These are phyloP conservation scores for Stomorhina lunata DNA, from an alignment of 2,888 invertebrate species.

Conservation along the genomic window DNA sequence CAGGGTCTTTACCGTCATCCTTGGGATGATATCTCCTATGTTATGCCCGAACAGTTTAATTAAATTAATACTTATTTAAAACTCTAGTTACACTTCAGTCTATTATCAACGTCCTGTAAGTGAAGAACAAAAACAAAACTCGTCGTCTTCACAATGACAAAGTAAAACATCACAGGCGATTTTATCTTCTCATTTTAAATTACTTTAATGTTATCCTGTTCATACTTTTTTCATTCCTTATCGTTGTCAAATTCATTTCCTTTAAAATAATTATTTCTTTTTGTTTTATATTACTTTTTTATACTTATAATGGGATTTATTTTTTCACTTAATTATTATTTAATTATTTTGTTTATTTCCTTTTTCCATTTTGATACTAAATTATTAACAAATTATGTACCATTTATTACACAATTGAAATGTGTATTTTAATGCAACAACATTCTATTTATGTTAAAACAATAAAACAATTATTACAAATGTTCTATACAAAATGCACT, in stretches of 20 bases:
- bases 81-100: constrained; percentile 8
- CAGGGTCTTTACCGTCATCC: constrained; percentile 99
- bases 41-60: constrained; percentile 80
- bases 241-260: constrained; percentile 44
- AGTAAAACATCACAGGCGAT: constrained; percentile 39
- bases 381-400: constrained; percentile 12
- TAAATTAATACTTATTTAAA: constrained; percentile 62
- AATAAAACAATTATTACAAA: constrained; percentile 30
- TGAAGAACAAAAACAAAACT: neutral
- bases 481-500: constrained; percentile 49
- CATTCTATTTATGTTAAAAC: constrained; percentile 2
- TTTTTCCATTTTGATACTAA: constrained; percentile 44
- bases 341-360: constrained; percentile 17
- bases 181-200: constrained; percentile 32
- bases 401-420: constrained; percentile 46
- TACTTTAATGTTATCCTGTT: constrained; percentile 30
- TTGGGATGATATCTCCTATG: constrained; percentile 96
- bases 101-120: constrained; percentile 4
- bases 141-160: neutral
- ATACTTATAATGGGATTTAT: constrained; percentile 58
- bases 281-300: constrained; percentile 19
- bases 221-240: constrained; percentile 54
- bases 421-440: constrained; percentile 35
- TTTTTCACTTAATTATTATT: constrained; percentile 34
- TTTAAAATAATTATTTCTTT: neutral